These are phyloP conservation scores for Heliangelus exortis DNA, from an alignment of 2,797 vertebrate species.

Conservation along the genomic window DNA sequence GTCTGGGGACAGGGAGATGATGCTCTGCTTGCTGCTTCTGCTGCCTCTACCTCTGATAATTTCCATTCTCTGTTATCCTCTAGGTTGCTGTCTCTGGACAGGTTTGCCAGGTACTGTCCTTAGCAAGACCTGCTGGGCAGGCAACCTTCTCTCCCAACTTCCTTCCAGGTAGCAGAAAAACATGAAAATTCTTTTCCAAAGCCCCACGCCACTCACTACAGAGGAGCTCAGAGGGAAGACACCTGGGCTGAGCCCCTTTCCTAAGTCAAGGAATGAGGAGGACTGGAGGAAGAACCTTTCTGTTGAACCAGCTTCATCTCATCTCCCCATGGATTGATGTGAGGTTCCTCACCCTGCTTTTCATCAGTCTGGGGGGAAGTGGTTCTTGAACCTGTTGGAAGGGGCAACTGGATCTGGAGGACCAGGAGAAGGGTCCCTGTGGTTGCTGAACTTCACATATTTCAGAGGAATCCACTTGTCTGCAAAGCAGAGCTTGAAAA, in stretches of 20 bases:
- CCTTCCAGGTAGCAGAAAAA: neutral
- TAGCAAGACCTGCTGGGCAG: neutral
- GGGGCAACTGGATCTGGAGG: neutral
- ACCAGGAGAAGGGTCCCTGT: neutral
- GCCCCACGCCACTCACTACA: neutral
- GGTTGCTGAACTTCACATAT: neutral
- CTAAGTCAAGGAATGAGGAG: neutral
- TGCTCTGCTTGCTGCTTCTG: neutral
- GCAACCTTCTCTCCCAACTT: neutral
- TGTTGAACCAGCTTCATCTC: neutral
- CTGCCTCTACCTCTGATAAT: neutral
- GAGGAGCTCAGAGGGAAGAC: neutral
- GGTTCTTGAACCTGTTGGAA: neutral
- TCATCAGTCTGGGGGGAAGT: neutral
- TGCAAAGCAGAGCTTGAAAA: neutral
- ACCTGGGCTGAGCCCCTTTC: neutral
- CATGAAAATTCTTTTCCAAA: neutral
- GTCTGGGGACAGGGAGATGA: fast-evolving
- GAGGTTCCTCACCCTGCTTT: neutral
- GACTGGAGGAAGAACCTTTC: neutral
- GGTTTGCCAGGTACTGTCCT: neutral
- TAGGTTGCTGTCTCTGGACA: neutral
- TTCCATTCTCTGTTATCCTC: neutral
- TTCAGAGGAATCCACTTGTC: neutral
- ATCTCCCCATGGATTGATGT: neutral